Evolutionary conservation across 2,113 vertebrate genomes (phyloP).

Genomic region (Gobiocypris rarus): DNA sequence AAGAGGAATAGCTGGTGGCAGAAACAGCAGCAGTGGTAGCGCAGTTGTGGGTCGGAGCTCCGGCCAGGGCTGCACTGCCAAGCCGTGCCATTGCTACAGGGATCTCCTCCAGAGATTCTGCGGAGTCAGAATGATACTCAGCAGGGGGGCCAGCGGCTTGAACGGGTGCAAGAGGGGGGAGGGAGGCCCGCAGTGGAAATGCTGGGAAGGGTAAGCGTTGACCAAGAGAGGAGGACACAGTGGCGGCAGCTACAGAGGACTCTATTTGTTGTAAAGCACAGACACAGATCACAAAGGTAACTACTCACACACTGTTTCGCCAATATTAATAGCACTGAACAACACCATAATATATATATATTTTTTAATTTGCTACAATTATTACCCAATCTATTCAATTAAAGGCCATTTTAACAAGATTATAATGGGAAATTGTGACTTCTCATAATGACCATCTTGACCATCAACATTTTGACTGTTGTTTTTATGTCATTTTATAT

Average conservation of each 20-base stretch:
- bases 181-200: slow-evolving; percentile 70
- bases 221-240: slow-evolving; percentile 66
- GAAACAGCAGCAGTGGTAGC: slow-evolving; percentile 40
- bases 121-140: slow-evolving; percentile 85
- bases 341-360: not conserved
- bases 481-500: too few relatives aligned
- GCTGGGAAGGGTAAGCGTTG: slow-evolving; percentile 74
- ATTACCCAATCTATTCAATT: not conserved
- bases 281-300: slow-evolving; percentile 36
- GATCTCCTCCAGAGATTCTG: slow-evolving; percentile 89
- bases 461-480: too few relatives aligned
- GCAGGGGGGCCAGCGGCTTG: slow-evolving; percentile 76
- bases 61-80: slow-evolving; percentile 75
- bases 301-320: slow-evolving; percentile 48
- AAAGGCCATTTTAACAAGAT: too few relatives aligned
- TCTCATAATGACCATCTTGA: too few relatives aligned
- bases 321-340: not conserved
- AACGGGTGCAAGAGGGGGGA: slow-evolving; percentile 66
- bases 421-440: too few relatives aligned
- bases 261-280: slow-evolving; percentile 48
- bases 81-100: slow-evolving; percentile 84
- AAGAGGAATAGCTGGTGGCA: slow-evolving; percentile 30
- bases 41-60: slow-evolving; percentile 37
- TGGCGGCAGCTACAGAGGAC: slow-evolving; percentile 55
- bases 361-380: not conserved